Base-by-base conservation (phyloP, 53 echinoderm and acorn worm genomes). In the Arbacia lixula region DNA sequence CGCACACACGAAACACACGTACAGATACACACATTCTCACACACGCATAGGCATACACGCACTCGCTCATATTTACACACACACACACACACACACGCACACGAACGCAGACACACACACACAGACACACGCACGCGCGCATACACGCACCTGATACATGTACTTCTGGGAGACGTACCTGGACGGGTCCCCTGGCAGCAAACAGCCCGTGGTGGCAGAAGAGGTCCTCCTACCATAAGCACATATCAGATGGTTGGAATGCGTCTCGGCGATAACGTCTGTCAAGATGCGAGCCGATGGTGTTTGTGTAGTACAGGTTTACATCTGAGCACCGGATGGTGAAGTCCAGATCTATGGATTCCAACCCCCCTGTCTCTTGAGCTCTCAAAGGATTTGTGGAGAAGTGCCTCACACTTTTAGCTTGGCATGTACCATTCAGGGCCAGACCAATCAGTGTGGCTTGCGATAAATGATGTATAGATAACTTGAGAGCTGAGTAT, bases 201-300 rank as follows among this genome's bases (percentile, higher is more conserved):
- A n/a, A n/a, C n/a, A n/a, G n/a, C n/a, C 42, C 19, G 46, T 9
- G 69, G 2, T 12, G 43, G 69, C 22, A n/a, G n/a, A n/a, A n/a
- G n/a, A n/a, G n/a, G n/a, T n/a, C n/a, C n/a, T n/a, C n/a, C n/a
- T n/a, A n/a, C n/a, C n/a, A n/a, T n/a, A n/a, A n/a, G n/a, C n/a
- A n/a, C n/a, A n/a, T n/a, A n/a, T n/a, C n/a, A n/a, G n/a, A 69
- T 69, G 25, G 69, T 69, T 69, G 40, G 69, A 69, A 69, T 69
- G 43, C n/a, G n/a, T 69, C 43, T 43, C 16, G 27, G 69, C 69
- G 69, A 24, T 69, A 69, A 68, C 40, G 43, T 17, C 69, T 69
- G 69, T 39, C 69, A 43, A 4, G 27, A 22, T 69, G 69, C 43
- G 12, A 42, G 42, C 69, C 29, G 69, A 69, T 43, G 34, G 42